These are phyloP conservation scores for Fissipunctia ypsillon DNA, from an alignment of 2,888 invertebrate genomes.

Conservation along the genomic window DNA sequence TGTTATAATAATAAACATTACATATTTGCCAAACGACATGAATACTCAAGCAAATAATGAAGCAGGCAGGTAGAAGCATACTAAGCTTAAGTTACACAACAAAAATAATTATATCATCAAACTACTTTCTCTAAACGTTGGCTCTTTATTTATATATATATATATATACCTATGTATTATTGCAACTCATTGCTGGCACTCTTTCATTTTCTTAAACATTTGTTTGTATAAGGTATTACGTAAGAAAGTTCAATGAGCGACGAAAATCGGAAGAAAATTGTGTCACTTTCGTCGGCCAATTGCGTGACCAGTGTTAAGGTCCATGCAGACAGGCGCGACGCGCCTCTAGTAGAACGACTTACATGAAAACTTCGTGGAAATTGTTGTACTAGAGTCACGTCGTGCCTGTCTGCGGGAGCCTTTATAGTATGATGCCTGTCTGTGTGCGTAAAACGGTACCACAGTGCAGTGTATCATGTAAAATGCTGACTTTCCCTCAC, in stretches of 20 bases:
- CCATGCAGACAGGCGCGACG: too few species aligned
- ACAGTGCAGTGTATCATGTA: conserved; percentile 32
- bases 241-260: conserved; percentile 38
- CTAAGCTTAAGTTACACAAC: conserved; percentile 47
- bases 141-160: background rate
- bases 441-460: conserved; percentile 31
- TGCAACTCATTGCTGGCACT: conserved; percentile 25
- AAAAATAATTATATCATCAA: conserved; percentile 48
- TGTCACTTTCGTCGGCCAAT: conserved; percentile 49
- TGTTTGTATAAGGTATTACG: conserved; percentile 42
- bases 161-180: background rate
- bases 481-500: conserved; percentile 57
- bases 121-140: conserved; percentile 50
- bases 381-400: background rate
- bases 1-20: background rate
- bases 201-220: conserved; percentile 25
- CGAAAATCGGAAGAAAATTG: conserved; percentile 45
- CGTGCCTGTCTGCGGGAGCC: background rate
- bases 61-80: background rate
- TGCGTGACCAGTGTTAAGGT: conserved; percentile 35
- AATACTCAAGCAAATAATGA: conserved; percentile 17
- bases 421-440: background rate
- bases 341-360: too few species aligned
- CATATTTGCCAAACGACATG: background rate
- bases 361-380: too few species aligned